phyloP scores from a whole-genome alignment of 2,888 invertebrate genomes.

The Neuroscelio doddi region DNA sequence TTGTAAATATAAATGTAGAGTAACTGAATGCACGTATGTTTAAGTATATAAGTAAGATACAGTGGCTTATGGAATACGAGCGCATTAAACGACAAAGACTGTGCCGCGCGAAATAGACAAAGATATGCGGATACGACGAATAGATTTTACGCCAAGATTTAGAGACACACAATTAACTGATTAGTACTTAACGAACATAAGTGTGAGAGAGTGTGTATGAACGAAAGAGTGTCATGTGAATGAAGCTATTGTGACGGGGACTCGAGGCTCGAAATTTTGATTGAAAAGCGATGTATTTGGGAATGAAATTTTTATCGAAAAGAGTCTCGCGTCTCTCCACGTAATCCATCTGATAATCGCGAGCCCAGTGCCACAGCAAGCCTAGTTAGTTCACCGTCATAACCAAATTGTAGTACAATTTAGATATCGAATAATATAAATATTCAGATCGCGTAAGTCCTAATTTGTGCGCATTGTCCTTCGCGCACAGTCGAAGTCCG shows the following conservation, averaged over 20 bases:
- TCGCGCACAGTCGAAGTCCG: too few relatives aligned
- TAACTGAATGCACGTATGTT: slow-evolving; percentile 8
- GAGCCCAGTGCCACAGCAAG: slow-evolving; percentile 1
- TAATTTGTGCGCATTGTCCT: too few relatives aligned
- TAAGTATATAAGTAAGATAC: slow-evolving; percentile 6
- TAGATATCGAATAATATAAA: slow-evolving; percentile 13
- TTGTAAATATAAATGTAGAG: slow-evolving; percentile 6
- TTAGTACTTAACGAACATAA: slow-evolving; percentile 3
- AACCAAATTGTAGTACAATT: slow-evolving; percentile 10
- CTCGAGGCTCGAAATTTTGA: too few relatives aligned
- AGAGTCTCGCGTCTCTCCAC: too few relatives aligned
- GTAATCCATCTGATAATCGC: neutral
- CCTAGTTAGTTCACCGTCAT: slow-evolving; percentile 8
- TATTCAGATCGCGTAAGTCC: too few relatives aligned
- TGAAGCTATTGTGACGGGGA: neutral
- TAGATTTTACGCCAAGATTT: neutral
- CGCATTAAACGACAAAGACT: slow-evolving; percentile 12
- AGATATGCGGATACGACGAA: slow-evolving; percentile 10
- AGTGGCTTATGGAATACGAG: slow-evolving; percentile 1
- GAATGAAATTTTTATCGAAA: too few relatives aligned
- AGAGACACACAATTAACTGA: slow-evolving; percentile 2
- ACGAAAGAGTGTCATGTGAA: neutral
- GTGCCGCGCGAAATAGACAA: slow-evolving; percentile 10
- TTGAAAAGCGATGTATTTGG: too few relatives aligned
- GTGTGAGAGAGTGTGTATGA: neutral